phyloP scores from a whole-genome alignment of 2,797 vertebrate species.

The Hephaestus fuliginosus region DNA sequence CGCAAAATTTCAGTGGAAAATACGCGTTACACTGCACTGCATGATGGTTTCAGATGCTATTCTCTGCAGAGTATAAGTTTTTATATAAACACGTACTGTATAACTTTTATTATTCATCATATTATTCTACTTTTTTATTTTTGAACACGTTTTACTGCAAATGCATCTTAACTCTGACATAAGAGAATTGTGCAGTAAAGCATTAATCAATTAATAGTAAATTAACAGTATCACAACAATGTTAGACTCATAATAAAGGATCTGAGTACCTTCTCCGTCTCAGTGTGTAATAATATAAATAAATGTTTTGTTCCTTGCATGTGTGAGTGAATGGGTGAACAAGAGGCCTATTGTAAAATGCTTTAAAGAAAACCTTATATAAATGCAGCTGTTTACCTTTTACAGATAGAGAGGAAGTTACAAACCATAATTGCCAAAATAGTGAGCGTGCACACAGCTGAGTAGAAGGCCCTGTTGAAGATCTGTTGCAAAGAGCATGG shows the following conservation, averaged over 20 bases:
- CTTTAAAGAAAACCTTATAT: neutral
- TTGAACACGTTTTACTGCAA: neutral
- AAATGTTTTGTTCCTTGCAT: neutral
- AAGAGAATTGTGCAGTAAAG: neutral
- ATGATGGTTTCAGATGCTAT: neutral
- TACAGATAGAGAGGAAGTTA: neutral
- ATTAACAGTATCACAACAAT: neutral
- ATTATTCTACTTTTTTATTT: neutral
- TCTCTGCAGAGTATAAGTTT: neutral
- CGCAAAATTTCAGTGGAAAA: neutral
- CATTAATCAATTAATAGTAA: neutral
- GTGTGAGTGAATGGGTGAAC: neutral
- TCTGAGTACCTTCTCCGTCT: neutral
- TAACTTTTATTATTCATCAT: neutral
- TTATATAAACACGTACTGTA: neutral
- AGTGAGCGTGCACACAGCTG: neutral
- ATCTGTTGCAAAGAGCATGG: neutral
- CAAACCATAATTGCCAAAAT: conserved; percentile 6
- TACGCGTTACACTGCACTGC: neutral
- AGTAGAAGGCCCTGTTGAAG: neutral
- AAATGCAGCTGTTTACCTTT: neutral
- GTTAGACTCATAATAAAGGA: neutral
- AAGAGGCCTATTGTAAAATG: neutral
- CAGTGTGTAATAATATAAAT: neutral
- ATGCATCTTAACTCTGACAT: neutral